Base-by-base conservation (phyloP, 2,113 vertebrate species). In the Seriola quinqueradiata region DNA sequence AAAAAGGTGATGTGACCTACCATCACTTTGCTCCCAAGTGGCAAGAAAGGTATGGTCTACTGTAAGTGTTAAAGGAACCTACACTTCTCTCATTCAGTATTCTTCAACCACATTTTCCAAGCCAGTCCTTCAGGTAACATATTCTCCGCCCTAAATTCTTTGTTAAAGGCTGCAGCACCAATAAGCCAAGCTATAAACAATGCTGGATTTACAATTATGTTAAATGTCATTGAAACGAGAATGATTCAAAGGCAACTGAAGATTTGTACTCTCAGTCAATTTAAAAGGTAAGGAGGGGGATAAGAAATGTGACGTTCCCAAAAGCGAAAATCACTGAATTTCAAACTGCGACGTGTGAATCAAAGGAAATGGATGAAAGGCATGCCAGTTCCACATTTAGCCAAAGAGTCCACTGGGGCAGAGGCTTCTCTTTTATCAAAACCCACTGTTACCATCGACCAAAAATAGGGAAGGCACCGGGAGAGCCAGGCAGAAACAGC, bases 311-410 rank as follows among this genome's bases (percentile, higher is more conserved):
- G 71, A 86, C 2, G 19, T 52, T 88, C 87, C 80, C 85, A 79
- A 85, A 83, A 84, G 87, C 83, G 65, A 46, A 48, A 89, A 81
- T 74, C 70, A 57, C 75, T 75, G 68, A 58, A 90, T 86, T 83
- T 91, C 65, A 77, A 85, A 85, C 52, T 50, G 75, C 23, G 0
- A 69, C 16, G 21, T 48, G 25, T 28, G 54, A 90, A 82, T 91
- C 90, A 92, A 92, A 92, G 84, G 81, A 65, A 87, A 52, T 70
- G 70, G 90, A 93, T 94, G 73, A 93, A 92, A 92, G 89, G 77
- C 65, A 68, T 38, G 60, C 74, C 78, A 83, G 84, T 84, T 91
- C 85, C 77, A 92, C 87, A 92, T 93, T 90, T 86, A 92, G 81
- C 87, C 79, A 79, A 87, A 84, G 70, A 77, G 78, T 90, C 89